Evolutionary conservation across 2,797 vertebrate species (phyloP).

Genomic region (Clarias platycephalus): DNA sequence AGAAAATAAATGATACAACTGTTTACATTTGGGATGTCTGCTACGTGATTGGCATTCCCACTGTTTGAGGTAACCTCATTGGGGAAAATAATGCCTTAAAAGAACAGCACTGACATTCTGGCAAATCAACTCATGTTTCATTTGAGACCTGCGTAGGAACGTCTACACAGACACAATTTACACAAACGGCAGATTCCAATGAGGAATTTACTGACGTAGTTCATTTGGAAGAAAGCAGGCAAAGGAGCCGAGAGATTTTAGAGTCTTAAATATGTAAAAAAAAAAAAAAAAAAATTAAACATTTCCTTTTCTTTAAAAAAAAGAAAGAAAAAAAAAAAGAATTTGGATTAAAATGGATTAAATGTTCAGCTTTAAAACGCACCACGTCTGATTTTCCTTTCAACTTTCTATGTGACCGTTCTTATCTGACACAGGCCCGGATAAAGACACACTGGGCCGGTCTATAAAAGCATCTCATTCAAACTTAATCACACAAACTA

Average conservation of each 20-base stretch:
- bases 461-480: too few relatives aligned
- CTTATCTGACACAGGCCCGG: too few relatives aligned
- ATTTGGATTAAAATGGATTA: not conserved
- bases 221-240: not conserved
- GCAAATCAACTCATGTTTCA: conserved; percentile 37
- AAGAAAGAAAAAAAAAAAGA: not conserved
- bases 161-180: not conserved
- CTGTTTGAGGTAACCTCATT: conserved; percentile 45
- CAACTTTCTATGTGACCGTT: not conserved
- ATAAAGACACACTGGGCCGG: not conserved
- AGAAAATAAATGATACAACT: not conserved
- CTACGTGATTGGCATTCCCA: conserved; percentile 50
- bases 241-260: not conserved
- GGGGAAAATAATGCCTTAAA: conserved; percentile 44
- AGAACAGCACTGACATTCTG: conserved; percentile 29
- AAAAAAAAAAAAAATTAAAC: not conserved
- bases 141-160: not conserved
- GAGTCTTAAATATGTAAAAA: not conserved
- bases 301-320: not conserved
- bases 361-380: not conserved
- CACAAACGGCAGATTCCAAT: not conserved
- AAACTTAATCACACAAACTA: not conserved
- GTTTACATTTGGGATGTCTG: conserved; percentile 22
- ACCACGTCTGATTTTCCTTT: not conserved
- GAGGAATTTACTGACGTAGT: not conserved